Conservation (phyloP, 2,888 invertebrate species). For the Netelia melanura region DNA sequence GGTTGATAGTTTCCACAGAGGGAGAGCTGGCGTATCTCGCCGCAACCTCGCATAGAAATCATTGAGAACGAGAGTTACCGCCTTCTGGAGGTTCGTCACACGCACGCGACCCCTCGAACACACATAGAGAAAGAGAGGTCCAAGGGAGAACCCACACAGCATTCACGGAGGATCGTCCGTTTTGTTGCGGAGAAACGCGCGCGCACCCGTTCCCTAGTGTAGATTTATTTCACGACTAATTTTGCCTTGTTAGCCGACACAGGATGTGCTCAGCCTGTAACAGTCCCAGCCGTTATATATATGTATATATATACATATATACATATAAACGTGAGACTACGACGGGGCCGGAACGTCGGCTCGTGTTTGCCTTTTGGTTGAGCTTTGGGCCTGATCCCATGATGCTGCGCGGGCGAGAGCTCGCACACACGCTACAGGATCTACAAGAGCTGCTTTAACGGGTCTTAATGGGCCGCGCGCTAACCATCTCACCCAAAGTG, state of each 20-base stretch:
- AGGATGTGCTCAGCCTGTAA: conserved; percentile 68
- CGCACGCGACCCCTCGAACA: conserved; percentile 1
- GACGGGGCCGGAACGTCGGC: conserved; percentile 53
- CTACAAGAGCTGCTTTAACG: conserved; percentile 67
- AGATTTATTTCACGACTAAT: conserved; percentile 80
- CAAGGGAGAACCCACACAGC: conserved; percentile 52
- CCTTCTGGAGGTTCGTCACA: conserved; percentile 34
- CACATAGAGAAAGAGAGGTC: conserved; percentile 32
- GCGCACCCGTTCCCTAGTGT: conserved; percentile 45
- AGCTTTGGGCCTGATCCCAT: conserved; percentile 57
- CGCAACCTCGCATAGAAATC: conserved; percentile 50
- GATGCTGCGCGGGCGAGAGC: conserved; percentile 50
- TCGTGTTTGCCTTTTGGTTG: conserved; percentile 66
- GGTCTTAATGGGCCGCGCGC: conserved; percentile 71
- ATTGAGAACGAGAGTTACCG: conserved; percentile 44
- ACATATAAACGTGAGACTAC: conserved; percentile 6
- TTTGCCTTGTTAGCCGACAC: conserved; percentile 79
- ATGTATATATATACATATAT: background rate
- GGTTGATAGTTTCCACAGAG: conserved; percentile 75
- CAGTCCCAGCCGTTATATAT: conserved; percentile 59
- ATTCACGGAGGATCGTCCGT: conserved; percentile 45
- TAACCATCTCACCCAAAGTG: conserved; percentile 71
- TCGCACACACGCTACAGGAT: conserved; percentile 18
- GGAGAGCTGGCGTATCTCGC: conserved; percentile 36
- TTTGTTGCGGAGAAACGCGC: conserved; percentile 26